Percentiles rank a stretch among this genome's conserved stretches.
phyloP scores from a whole-genome alignment of 2,888 invertebrate species.

The Tiliacea aurago region DNA sequence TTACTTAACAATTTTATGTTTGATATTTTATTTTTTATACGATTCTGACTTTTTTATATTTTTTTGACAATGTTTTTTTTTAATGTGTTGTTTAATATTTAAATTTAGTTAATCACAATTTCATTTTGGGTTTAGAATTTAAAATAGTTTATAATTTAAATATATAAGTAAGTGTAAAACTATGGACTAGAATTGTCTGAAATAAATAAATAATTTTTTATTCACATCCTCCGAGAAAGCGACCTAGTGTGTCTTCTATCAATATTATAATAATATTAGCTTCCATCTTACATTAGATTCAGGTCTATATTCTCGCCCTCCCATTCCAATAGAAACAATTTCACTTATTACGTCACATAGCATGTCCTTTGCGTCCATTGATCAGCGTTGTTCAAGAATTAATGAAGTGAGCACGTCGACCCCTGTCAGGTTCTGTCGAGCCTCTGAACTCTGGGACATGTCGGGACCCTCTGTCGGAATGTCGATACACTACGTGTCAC shows the following conservation, averaged over 20 bases:
- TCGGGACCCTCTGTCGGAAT: slow-evolving; percentile 78
- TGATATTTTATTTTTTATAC: too few species aligned
- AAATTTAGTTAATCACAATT: too few species aligned
- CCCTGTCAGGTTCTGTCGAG: slow-evolving; percentile 84
- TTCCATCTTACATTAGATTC: slow-evolving; percentile 13
- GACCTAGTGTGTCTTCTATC: background rate
- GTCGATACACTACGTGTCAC: slow-evolving; percentile 84
- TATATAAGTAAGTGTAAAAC: too few species aligned
- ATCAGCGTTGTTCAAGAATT: slow-evolving; percentile 86
- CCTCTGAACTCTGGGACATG: slow-evolving; percentile 71
- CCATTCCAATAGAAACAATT: slow-evolving; percentile 41
- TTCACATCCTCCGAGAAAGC: background rate
- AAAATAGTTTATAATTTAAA: too few species aligned
- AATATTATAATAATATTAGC: background rate
- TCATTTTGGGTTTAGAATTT: too few species aligned
- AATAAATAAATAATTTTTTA: too few species aligned
- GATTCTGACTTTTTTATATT: too few species aligned
- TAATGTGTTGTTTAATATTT: too few species aligned
- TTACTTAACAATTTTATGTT: too few species aligned
- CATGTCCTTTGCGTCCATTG: slow-evolving; percentile 75
- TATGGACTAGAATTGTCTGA: too few species aligned
- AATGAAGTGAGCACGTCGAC: slow-evolving; percentile 89
- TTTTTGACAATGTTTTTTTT: too few species aligned
- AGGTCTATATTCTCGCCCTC: background rate
- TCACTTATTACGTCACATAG: slow-evolving; percentile 67